Percentiles rank a stretch among this genome's conserved stretches.
phyloP scores from a whole-genome alignment of 2,888 invertebrate genomes.

The Drosophila ezoana region DNA sequence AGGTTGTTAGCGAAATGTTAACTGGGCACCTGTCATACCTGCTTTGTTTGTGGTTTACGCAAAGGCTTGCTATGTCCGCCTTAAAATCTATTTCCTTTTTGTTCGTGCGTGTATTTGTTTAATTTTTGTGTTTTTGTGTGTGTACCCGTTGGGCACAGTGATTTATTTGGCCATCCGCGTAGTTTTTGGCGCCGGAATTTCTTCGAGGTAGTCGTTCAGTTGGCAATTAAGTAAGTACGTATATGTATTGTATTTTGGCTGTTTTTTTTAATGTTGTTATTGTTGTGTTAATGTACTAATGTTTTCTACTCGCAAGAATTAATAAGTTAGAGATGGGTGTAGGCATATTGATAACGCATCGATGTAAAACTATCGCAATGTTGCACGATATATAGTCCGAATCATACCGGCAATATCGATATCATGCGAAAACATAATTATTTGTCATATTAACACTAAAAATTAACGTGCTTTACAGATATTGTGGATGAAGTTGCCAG shows the following conservation, averaged over 20 bases:
- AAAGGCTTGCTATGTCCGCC: constrained; percentile 1
- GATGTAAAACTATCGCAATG: background rate
- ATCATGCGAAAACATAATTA: no score
- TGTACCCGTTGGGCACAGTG: constrained; percentile 17
- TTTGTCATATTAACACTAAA: no score
- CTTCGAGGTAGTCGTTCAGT: background rate
- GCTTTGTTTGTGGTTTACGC: constrained; percentile 12
- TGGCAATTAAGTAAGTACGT: constrained; percentile 2
- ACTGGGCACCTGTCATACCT: constrained; percentile 2
- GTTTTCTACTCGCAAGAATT: constrained; percentile 42
- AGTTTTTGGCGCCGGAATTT: background rate
- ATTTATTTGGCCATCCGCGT: constrained; percentile 20
- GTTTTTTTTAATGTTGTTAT: background rate
- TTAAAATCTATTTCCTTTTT: constrained; percentile 15
- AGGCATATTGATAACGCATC: background rate
- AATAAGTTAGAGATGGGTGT: constrained; percentile 17
- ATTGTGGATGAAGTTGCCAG: no score
- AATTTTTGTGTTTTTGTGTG: constrained; percentile 1
- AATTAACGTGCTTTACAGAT: no score
- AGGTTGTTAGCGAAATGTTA: background rate
- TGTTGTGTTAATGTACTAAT: constrained; percentile 3
- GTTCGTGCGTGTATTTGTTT: constrained; percentile 2
- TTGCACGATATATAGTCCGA: no score
- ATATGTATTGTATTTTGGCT: background rate
- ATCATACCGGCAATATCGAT: no score